A percentile compares a stretch with the other conserved stretches of the same genome.
Evolutionary conservation across 2,888 invertebrate genomes (phyloP).

Genomic region (Pseudeuparius sepicola): DNA sequence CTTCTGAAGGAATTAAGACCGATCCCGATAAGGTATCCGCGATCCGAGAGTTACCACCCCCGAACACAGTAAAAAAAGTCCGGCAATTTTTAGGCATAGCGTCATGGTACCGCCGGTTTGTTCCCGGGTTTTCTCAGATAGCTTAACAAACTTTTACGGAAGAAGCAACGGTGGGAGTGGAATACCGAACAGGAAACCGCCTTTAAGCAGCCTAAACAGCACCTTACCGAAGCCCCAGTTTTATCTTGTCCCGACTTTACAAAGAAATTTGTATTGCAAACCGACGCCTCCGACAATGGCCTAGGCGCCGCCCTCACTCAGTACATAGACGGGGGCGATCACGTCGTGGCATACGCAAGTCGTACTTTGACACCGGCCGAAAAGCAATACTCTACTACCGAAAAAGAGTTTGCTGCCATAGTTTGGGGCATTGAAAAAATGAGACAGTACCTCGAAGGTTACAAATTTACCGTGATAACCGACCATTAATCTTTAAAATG

Average conservation of each 20-base stretch:
- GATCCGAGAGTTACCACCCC: neutral
- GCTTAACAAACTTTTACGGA: constrained; percentile 9
- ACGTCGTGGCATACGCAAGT: constrained; percentile 15
- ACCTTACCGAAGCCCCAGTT: constrained; percentile 8
- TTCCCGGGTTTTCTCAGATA: constrained; percentile 13
- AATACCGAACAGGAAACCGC: neutral
- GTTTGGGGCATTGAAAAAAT: constrained; percentile 3
- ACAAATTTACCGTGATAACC: neutral
- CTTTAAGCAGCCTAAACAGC: constrained; percentile 4
- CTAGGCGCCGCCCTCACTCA: constrained; percentile 23
- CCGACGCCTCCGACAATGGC: constrained; percentile 20
- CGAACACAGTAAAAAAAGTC: constrained; percentile 18
- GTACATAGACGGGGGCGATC: constrained; percentile 16
- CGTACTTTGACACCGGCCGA: too few species aligned
- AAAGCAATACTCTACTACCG: constrained; percentile 1
- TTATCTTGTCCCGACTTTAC: constrained; percentile 19
- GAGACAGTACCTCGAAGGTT: constrained; percentile 1
- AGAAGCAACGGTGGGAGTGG: constrained; percentile 9
- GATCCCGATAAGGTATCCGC: constrained; percentile 20
- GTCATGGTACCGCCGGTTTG: constrained; percentile 28
- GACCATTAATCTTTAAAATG: neutral
- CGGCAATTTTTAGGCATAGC: constrained; percentile 27
- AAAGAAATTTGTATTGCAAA: constrained; percentile 20
- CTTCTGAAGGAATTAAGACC: constrained; percentile 7
- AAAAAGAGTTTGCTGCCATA: neutral